Conservation (phyloP, 2,888 invertebrate genomes). For the Eupithecia centaureata region DNA sequence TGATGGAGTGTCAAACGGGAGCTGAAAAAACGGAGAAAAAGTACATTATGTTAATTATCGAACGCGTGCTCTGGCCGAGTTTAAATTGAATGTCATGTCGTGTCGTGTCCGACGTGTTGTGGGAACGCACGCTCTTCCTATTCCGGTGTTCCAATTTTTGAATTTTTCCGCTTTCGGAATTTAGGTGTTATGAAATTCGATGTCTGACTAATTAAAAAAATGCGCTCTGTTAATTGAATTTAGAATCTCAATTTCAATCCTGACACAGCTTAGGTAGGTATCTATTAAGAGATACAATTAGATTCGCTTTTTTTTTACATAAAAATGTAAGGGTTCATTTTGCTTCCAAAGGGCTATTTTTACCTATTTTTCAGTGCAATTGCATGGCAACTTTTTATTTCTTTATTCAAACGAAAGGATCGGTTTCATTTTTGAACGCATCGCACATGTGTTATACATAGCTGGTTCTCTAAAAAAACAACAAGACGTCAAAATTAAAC, state of each 20-base stretch:
- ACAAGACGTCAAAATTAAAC: background rate
- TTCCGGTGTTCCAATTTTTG: slow-evolving; percentile 55
- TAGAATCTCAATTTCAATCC: background rate
- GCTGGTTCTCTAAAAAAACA: background rate
- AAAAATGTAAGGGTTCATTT: too few relatives aligned
- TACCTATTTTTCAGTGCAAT: too few relatives aligned
- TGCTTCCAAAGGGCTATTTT: too few relatives aligned
- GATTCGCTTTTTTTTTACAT: background rate
- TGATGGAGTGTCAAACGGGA: slow-evolving; percentile 84
- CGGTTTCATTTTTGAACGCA: background rate
- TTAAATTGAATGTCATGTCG: slow-evolving; percentile 83
- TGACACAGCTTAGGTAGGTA: too few relatives aligned
- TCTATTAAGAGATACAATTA: too few relatives aligned
- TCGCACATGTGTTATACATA: background rate
- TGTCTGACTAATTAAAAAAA: background rate
- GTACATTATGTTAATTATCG: slow-evolving; percentile 84
- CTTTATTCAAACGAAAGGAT: too few relatives aligned
- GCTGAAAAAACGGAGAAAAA: slow-evolving; percentile 82
- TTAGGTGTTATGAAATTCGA: background rate
- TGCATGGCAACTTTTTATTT: too few relatives aligned
- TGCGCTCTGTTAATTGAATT: background rate
- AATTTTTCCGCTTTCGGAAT: slow-evolving; percentile 52
- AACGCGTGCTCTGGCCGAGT: slow-evolving; percentile 76
- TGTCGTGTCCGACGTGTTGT: slow-evolving; percentile 60
- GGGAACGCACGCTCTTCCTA: slow-evolving; percentile 62